Evolutionary conservation across 2,113 vertebrate genomes (phyloP), one percentile per base, ranked within the genome.

Genomic region (Urocynchramus pylzowi): DNA sequence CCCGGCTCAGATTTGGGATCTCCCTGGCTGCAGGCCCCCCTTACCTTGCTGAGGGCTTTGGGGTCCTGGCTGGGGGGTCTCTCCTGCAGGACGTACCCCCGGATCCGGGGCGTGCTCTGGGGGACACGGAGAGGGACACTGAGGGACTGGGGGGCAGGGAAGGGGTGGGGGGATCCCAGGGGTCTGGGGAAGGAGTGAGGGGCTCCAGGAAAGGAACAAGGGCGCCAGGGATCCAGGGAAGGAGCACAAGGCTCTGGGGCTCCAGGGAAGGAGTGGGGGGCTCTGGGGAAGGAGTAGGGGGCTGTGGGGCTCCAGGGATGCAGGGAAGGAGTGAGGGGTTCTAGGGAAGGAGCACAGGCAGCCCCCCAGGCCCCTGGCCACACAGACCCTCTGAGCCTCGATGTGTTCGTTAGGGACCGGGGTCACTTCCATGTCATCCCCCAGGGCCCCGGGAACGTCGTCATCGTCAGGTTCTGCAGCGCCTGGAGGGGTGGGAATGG

Each of bases 311-410:
- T 39, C 47, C 8, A 12, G 22, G 26, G 42, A 2, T 39, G 16
- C 16, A 11, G 22, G 30, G 28, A n/a, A 41, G 44, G 56, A 22
- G 5, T 3, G 8, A 17, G 44, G 42, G n/a, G 33, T 0, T 13
- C 16, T 26, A 19, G 27, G 27, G 37, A 64, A 44, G 52, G 33
- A 39, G 24, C 3, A 1, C 7, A 9, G 7, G 31, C 5, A 11
- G 39, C 26, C 45, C 70, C 54, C 59, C 50, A 13, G n/a, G 44
- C 19, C 91, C 39, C 37, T 27, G 49, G 60, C 75, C 68, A 2
- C n/a, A 20, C 95, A 56, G 70, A 99, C 99, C 98, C 98, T 98
- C 53, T 98, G 98, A 3, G 84, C 90, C 50, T 98, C 87, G 1
- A 98, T 5, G 17, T 95, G 97, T 10, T 98, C 97, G 1, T 45